Base-by-base conservation (phyloP, 1,140 invertebrate species). In the Psix sp. region DNA sequence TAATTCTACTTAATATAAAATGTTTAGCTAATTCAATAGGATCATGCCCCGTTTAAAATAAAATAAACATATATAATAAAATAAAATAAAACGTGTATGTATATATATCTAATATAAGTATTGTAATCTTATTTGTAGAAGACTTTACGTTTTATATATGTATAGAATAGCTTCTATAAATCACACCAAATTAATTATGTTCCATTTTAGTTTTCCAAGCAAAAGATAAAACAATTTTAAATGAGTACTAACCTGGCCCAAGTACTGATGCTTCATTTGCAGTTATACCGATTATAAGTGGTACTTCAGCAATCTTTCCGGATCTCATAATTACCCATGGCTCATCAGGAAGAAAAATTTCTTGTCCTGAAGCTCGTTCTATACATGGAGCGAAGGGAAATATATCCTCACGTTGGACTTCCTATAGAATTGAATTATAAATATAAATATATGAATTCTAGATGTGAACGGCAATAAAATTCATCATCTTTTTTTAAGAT, bases 211-310 rank as follows among this genome's bases (percentile, higher is more conserved):
- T 29, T 24, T 24, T 9, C 21, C 4, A 29, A 29, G 26, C n/a
- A 7, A 29, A 24, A n/a, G n/a, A n/a, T n/a, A n/a, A n/a, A n/a
- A n/a, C n/a, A n/a, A 5, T 24, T 29, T 29, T 29, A 17, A 3
- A 40, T 35, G 7, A 35, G 5, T 2, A 35, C 16, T 33, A 29
- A 49, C 54, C 46, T 5, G n/a, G 40, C 2, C 65, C 49, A 5
- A 82, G 70, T 18, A 83, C 68, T 5, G 45, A 16, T 21, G 74
- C 91, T 82, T 94, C 92, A 20, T 91, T 88, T 2, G 87, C 84
- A 14, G 85, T 91, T 0, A 92, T 72, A 5, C 93, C 93, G 14
- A 90, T 88, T 46, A 94, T 89, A 74, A 91, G 83, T 0, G 92
- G 92, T 13, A 93, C 88, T 14, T 89, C 75, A 3, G 88, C 76